Evolutionary conservation across 2,888 invertebrate species (phyloP).

Genomic region (Chaetogeoica ovagalla): DNA sequence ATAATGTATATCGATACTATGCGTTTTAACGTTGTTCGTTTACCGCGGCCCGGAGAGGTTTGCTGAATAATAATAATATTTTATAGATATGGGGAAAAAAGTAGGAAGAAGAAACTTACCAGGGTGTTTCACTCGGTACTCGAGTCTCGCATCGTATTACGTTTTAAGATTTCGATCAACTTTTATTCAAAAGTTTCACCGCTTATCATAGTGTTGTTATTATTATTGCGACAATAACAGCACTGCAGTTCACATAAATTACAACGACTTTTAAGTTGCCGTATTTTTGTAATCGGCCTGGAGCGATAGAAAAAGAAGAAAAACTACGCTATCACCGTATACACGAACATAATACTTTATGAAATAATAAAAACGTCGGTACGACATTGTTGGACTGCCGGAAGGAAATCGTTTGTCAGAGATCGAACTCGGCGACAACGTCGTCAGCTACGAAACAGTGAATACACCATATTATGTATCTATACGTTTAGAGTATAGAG

Average conservation of each 20-base stretch:
- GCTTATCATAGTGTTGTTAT: slow-evolving; percentile 8
- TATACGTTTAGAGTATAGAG: no score
- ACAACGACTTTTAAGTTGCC: slow-evolving; percentile 17
- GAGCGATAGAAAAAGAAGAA: neutral
- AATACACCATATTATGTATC: no score
- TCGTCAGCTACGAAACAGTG: neutral
- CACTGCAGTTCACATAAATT: slow-evolving; percentile 1
- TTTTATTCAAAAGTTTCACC: slow-evolving; percentile 42
- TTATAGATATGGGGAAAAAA: neutral
- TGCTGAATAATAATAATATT: slow-evolving; percentile 13
- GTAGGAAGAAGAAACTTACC: neutral
- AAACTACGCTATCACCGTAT: slow-evolving; percentile 10
- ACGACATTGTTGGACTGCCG: neutral
- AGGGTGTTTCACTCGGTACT: neutral
- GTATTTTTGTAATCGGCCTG: neutral
- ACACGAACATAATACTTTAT: neutral
- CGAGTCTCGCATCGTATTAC: neutral
- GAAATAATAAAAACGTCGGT: neutral
- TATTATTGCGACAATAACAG: slow-evolving; percentile 23
- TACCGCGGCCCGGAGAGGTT: neutral
- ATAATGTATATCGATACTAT: no score
- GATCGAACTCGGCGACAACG: slow-evolving; percentile 3
- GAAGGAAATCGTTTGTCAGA: neutral
- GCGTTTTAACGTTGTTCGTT: no score
- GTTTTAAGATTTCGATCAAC: slow-evolving; percentile 31